A percentile compares a stretch with the other conserved stretches of the same genome.
Evolutionary conservation across 2,113 vertebrate genomes (phyloP).

Genomic region (Pipra filicauda): DNA sequence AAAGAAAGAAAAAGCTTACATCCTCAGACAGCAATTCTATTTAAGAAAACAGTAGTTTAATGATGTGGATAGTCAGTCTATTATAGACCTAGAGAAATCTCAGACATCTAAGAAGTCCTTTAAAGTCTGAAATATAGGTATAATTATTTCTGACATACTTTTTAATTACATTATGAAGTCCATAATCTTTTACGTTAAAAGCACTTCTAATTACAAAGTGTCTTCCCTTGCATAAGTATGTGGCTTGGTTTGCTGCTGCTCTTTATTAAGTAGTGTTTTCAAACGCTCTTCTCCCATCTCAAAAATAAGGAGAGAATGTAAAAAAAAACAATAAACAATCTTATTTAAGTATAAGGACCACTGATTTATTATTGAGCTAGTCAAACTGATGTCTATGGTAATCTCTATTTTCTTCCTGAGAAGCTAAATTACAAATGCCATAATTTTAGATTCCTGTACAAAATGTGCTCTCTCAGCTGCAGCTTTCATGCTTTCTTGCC

Average conservation of each 20-base stretch:
- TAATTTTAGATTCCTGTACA: neutral
- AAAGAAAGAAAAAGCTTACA: neutral
- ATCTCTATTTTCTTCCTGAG: neutral
- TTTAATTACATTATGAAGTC: neutral
- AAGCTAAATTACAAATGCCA: neutral
- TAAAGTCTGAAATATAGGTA: neutral
- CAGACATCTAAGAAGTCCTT: conserved; percentile 1
- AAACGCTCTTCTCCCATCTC: neutral
- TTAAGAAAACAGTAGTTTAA: neutral
- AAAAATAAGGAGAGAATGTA: neutral
- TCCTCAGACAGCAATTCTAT: neutral
- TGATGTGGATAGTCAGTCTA: neutral
- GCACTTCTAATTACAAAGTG: conserved; percentile 28
- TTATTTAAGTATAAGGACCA: neutral
- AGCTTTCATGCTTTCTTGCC: neutral
- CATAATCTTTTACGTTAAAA: neutral
- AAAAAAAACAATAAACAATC: neutral
- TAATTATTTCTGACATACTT: conserved; percentile 35
- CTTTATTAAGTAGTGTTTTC: neutral
- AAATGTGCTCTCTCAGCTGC: neutral
- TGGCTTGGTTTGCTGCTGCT: neutral
- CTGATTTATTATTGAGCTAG: neutral
- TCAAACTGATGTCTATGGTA: neutral
- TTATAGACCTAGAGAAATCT: neutral
- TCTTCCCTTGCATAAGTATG: neutral